Evolutionary conservation across 2,888 invertebrate species (phyloP).

Genomic region (Drosophila affinis): DNA sequence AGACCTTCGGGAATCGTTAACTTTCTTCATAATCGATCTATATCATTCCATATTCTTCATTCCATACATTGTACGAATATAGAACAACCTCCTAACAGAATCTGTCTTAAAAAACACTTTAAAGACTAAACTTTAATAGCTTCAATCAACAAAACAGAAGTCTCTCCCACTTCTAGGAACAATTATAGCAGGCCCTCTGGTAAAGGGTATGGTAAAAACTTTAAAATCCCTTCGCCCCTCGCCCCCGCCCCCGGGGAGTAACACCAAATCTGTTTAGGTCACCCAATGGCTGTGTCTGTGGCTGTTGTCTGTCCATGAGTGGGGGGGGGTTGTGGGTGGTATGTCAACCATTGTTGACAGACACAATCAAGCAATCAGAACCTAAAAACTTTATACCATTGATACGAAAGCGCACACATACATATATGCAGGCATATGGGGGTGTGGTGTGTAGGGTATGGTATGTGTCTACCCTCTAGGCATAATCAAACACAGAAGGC

Average conservation of each 20-base stretch:
- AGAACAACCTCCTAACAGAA: too few relatives aligned
- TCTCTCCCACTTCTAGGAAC: neutral
- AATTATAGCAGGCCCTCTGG: neutral
- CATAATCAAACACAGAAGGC: conserved; percentile 75
- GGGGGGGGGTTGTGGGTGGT: conserved; percentile 8
- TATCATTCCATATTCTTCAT: too few relatives aligned
- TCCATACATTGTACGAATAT: too few relatives aligned
- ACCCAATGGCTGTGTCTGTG: neutral
- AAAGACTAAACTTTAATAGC: neutral
- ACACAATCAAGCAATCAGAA: conserved; percentile 81
- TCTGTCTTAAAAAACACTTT: too few relatives aligned
- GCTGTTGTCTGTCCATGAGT: conserved; percentile 1
- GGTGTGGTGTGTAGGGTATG: conserved; percentile 19
- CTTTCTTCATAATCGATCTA: too few relatives aligned
- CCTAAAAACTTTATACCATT: conserved; percentile 78
- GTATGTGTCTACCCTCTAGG: conserved; percentile 60
- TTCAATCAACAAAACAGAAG: neutral
- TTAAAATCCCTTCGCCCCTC: conserved; percentile 11
- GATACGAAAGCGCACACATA: conserved; percentile 27
- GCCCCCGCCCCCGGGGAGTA: neutral
- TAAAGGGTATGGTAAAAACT: conserved; percentile 19
- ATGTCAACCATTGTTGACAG: conserved; percentile 65
- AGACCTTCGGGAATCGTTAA: too few relatives aligned
- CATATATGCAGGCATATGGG: neutral
- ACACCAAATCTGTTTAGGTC: conserved; percentile 41